Evolutionary conservation across 2,113 vertebrate species (phyloP), one percentile per base, ranked within the genome.

Genomic region (Colistium nudipinnis): DNA sequence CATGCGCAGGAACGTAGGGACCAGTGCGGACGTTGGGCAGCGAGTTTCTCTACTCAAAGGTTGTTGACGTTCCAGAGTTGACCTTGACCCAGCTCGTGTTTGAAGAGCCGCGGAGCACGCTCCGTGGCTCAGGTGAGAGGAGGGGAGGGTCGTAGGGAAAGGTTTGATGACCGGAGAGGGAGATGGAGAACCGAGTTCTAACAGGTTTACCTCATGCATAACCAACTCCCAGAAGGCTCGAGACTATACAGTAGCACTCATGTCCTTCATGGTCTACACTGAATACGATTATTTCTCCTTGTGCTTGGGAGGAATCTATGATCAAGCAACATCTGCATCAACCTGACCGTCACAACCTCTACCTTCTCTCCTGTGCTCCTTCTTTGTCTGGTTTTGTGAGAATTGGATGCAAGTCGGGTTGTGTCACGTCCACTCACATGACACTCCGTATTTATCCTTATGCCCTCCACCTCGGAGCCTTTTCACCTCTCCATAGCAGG

Each of bases 81-180:
- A 84, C 68, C 69, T 82, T 62, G 68, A 74, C 82, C 70, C 31
- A 30, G 65, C 48, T 54, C 66, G 49, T 76, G 52, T 87, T 79
- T 87, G 78, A 85, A 82, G 69, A 72, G 74, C 61, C 67, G 68
- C 30, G 36, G 28, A 19, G 43, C 13, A 12, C 8, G n/a, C 19
- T 62, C 30, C 28, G 35, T 57, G 16, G 47, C 62, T 73, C 38
- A 59, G 68, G 61, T 79, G 62, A 78, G 24, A 61, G 45, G 55
- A 60, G 35, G 25, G n/a, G 25, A 14, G 13, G 25, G n/a, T n/a
- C n/a, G n/a, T n/a, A n/a, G n/a, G 8, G 19, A 11, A 28, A 39
- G 62, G 30, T 45, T 41, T 10, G 53, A 78, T 39, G 38, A 70
- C 56, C 22, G 22, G 2, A 69, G 41, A 35, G 60, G 47, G 27